These are phyloP conservation scores for Rhagonycha lutea DNA, from an alignment of 2,888 invertebrate genomes.

Conservation along the genomic window DNA sequence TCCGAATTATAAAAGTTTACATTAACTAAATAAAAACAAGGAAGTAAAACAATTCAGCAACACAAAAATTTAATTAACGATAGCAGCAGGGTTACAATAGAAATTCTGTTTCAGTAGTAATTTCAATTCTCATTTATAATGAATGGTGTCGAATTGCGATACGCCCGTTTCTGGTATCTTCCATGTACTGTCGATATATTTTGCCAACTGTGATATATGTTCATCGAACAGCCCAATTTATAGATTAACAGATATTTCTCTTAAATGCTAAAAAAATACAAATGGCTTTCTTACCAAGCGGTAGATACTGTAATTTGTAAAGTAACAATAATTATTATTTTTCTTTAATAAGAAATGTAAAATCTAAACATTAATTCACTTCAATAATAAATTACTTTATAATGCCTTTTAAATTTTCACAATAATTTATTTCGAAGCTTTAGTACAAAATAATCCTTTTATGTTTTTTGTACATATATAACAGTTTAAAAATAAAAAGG, in stretches of 20 bases:
- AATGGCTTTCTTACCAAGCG: neutral
- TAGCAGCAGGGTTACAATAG: neutral
- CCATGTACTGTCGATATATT: constrained; percentile 36
- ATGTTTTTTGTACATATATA: neutral
- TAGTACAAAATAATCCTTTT: neutral
- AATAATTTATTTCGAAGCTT: neutral
- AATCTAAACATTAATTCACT: neutral
- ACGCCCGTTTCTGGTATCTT: constrained; percentile 34
- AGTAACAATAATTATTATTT: neutral
- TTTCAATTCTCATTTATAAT: constrained; percentile 18
- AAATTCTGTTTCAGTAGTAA: constrained; percentile 1
- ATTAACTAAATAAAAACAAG: neutral
- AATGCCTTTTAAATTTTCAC: neutral
- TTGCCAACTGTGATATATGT: constrained; percentile 49
- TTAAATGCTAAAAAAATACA: neutral
- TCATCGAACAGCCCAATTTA: constrained; percentile 50
- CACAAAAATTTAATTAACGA: neutral
- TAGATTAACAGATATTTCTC: constrained; percentile 39
- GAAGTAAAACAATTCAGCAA: neutral
- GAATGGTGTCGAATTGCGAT: constrained; percentile 31
- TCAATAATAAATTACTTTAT: neutral
- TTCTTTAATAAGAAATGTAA: neutral
- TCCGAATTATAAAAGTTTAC: neutral
- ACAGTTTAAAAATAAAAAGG: neutral
- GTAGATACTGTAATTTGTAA: neutral